Conservation (phyloP, 2,888 invertebrate species). For the Diarsia brunnea region DNA sequence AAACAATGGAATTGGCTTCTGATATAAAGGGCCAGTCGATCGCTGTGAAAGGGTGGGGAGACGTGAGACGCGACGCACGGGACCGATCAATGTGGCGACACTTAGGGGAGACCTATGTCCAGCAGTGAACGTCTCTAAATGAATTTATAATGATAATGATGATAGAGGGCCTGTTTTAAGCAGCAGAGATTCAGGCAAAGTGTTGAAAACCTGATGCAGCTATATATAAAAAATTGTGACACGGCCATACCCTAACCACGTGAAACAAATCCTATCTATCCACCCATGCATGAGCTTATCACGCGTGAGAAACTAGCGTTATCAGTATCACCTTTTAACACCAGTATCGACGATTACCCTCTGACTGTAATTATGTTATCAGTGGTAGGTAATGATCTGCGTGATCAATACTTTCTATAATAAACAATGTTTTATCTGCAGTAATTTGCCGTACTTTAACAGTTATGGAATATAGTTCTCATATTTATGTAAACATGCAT, state of each 20-base stretch:
- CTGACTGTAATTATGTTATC: slow-evolving; percentile 54
- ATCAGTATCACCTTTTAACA: slow-evolving; percentile 67
- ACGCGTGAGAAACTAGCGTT: slow-evolving; percentile 65
- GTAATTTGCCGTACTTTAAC: slow-evolving; percentile 10
- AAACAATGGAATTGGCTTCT: neutral
- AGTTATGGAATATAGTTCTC: slow-evolving; percentile 20
- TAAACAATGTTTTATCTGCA: slow-evolving; percentile 39
- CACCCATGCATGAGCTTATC: slow-evolving; percentile 60
- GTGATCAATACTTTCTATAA: slow-evolving; percentile 56
- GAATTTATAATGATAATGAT: no score
- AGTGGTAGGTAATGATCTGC: slow-evolving; percentile 31
- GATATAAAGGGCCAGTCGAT: neutral
- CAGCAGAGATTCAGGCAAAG: neutral
- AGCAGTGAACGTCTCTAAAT: no score
- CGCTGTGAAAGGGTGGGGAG: no score
- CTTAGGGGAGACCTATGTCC: no score
- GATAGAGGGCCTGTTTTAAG: neutral
- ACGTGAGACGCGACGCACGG: no score
- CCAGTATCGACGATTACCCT: slow-evolving; percentile 62
- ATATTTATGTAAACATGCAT: slow-evolving; percentile 10
- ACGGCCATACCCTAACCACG: slow-evolving; percentile 18
- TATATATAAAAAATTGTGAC: neutral
- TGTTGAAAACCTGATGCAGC: neutral
- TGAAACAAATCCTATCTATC: slow-evolving; percentile 27
- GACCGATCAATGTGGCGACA: no score